Evolutionary conservation across 1,140 invertebrate genomes (phyloP).

Genomic region (Procambarus virginalis): DNA sequence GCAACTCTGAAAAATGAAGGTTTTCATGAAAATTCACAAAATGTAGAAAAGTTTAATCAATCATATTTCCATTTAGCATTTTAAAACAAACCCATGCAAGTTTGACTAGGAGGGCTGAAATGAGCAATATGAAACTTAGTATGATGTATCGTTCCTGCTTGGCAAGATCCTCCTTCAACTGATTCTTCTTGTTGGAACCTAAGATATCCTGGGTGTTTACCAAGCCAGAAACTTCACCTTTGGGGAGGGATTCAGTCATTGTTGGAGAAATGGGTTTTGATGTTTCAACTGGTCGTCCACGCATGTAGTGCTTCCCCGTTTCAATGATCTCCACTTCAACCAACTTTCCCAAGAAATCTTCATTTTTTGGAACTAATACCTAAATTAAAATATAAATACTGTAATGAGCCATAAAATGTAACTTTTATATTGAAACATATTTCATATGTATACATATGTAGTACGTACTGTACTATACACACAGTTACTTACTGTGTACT

Average conservation of each 20-base stretch:
- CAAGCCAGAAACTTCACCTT: constrained; percentile 52
- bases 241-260: constrained; percentile 43
- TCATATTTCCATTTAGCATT: constrained; percentile 56
- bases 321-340: constrained; percentile 85
- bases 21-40: background rate
- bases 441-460: too few relatives aligned
- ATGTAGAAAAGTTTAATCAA: constrained; percentile 8
- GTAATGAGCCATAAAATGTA: background rate
- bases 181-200: background rate
- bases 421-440: too few relatives aligned
- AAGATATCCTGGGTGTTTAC: background rate
- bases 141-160: constrained; percentile 67
- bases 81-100: constrained; percentile 66
- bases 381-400: constrained; percentile 70
- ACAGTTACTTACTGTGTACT: too few relatives aligned
- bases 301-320: constrained; percentile 91
- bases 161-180: constrained; percentile 43
- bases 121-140: constrained; percentile 63
- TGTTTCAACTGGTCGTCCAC: constrained; percentile 78
- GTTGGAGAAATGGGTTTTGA: constrained; percentile 36
- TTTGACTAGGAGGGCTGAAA: constrained; percentile 62
- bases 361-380: constrained; percentile 86
- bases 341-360: constrained; percentile 87
- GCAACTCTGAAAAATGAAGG: too few relatives aligned
- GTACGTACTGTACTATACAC: too few relatives aligned